phyloP scores from a whole-genome alignment of 2,888 invertebrate species.

The Heterodera filipjevi region DNA sequence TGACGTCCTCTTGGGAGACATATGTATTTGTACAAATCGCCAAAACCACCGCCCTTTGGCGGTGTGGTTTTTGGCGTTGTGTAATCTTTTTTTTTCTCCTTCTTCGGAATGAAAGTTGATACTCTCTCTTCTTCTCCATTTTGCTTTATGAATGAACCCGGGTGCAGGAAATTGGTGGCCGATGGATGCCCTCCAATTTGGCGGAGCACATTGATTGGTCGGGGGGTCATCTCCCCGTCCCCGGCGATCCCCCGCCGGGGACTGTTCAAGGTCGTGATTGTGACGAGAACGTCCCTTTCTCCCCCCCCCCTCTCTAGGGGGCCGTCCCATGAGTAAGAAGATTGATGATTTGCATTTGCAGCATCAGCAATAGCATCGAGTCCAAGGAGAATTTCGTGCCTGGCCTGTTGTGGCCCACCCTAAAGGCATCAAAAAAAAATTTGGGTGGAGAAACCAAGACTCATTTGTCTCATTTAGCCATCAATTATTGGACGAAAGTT shows the following conservation, averaged over 20 bases:
- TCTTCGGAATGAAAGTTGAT: neutral
- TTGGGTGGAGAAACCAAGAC: neutral
- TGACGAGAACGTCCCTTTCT: neutral
- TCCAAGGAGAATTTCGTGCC: too few relatives aligned
- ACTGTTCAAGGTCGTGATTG: neutral
- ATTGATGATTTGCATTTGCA: neutral
- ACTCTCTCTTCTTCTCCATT: neutral
- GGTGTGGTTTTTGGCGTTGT: neutral
- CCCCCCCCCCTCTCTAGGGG: neutral
- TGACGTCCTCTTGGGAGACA: neutral
- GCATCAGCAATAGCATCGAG: neutral
- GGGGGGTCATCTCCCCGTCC: slow-evolving; percentile 8
- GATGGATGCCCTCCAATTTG: neutral
- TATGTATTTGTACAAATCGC: too few relatives aligned
- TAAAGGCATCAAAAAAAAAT: neutral
- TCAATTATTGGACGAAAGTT: neutral
- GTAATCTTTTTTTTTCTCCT: neutral
- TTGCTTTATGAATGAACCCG: neutral
- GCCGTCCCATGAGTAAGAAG: neutral
- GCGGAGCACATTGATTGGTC: neutral
- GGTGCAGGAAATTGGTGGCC: neutral
- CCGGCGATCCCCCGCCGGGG: neutral
- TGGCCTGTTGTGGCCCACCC: neutral
- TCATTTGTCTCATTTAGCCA: neutral
- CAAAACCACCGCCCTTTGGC: neutral